phyloP scores from a whole-genome alignment of 1,140 invertebrate genomes.

The Harpegnathos saltator region DNA sequence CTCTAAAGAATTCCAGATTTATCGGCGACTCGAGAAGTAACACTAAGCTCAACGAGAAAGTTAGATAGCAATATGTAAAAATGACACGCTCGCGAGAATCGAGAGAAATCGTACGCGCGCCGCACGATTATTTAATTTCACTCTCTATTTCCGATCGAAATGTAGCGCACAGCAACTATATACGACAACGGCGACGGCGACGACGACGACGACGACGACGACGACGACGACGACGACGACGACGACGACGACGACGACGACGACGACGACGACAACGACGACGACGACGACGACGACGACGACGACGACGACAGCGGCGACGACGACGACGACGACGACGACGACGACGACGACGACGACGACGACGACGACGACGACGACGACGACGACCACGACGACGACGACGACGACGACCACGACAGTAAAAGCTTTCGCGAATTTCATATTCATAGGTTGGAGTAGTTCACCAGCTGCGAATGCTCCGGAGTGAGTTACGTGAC shows the following conservation, averaged over 20 bases:
- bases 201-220: background rate
- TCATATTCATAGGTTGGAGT: conserved; percentile 45
- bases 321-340: background rate
- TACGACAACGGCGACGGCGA: background rate
- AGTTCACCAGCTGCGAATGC: conserved; percentile 1
- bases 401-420: background rate
- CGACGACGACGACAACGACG: background rate
- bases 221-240: background rate
- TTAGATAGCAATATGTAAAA: background rate
- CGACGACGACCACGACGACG: background rate
- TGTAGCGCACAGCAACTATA: background rate
- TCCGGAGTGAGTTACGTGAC: conserved; percentile 33
- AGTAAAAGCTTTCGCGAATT: conserved; percentile 43
- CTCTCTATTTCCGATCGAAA: conserved; percentile 21
- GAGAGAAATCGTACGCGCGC: background rate
- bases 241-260: background rate
- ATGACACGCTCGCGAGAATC: background rate
- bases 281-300: background rate
- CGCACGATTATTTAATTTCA: too few species aligned
- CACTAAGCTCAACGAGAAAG: background rate
- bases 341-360: background rate
- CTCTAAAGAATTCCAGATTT: background rate
- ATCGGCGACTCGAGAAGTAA: background rate
- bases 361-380: background rate
- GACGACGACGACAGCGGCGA: background rate